Base-by-base conservation (phyloP, 2,113 vertebrate genomes). In the Lepisosteus oculatus region DNA sequence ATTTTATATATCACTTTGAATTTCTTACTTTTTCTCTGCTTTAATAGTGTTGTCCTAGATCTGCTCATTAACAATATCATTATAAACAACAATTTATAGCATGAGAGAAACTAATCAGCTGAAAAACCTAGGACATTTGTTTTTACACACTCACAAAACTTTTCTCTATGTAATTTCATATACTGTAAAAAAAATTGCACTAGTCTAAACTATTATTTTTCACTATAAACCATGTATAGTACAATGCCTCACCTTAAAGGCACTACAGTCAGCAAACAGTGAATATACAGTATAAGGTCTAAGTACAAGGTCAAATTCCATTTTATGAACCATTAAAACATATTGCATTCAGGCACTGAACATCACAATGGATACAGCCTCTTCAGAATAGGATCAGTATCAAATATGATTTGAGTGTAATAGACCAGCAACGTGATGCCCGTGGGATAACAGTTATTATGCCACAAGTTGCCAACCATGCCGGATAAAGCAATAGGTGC, bases 331-430 rank as follows among this genome's bases (percentile, higher is more conserved):
- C 6, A 6, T 13, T 51, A 57, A 72, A 82, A 77, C 78, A 82
- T 80, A 84, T 82, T 77, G 82, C 74, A 75, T 81, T 78, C 81
- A 83, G 85, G 81, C 82, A 76, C 81, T 81, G 82, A 79, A 83
- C 80, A 85, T 78, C 82, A 80, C 73, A 47, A 73, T 71, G 79
- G 82, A 82, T 84, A 88, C 83, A 82, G 82, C 76, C 79, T 85
- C 78, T 81, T 83, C 79, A 79, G 83, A 78, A 86, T 76, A 86
- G 83, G 79, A 86, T 87, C 84, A 81, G 81, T 77, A 71, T 61
- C 71, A 81, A 83, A 86, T 85, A 82, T 84, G 85, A 85, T 80
- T 83, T 79, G 81, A 76, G 84, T 78, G 83, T 81, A 82, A 79
- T 74, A 76, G 79, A 84, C 81, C 84, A 75, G 76, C 65, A 80